These are phyloP conservation scores for Drosophila meridiana DNA, from an alignment of 2,888 invertebrate species.

Conservation along the genomic window DNA sequence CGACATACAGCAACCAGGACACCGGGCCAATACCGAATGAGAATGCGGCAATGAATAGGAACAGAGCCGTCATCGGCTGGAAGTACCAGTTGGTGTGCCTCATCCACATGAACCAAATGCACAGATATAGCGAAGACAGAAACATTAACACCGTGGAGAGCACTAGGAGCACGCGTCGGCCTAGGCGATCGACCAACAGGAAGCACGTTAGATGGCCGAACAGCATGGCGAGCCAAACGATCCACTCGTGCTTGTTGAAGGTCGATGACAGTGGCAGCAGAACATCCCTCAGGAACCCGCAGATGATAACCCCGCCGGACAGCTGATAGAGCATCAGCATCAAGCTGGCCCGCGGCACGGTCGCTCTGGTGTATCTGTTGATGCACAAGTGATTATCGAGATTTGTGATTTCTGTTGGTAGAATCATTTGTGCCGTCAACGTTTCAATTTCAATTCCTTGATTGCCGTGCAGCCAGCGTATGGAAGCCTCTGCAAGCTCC, in stretches of 20 bases:
- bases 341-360: not conserved
- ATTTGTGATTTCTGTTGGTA: too few relatives aligned
- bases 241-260: accelerated
- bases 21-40: constrained; percentile 30
- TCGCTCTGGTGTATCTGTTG: not conserved
- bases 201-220: constrained; percentile 28
- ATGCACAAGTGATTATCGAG: too few relatives aligned
- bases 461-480: constrained; percentile 28
- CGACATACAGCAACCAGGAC: constrained; percentile 40
- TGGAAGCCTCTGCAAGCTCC: not conserved
- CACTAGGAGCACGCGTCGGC: constrained; percentile 34
- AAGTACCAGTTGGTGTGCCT: not conserved
- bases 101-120: constrained; percentile 10
- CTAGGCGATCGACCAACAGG: constrained; percentile 28
- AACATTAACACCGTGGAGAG: not conserved
- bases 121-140: not conserved
- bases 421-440: not conserved
- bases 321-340: constrained; percentile 13
- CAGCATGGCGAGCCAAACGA: not conserved
- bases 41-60: not conserved
- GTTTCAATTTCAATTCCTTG: constrained; percentile 2
- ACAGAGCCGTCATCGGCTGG: not conserved
- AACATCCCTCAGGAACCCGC: not conserved
- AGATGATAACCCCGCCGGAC: constrained; percentile 9
- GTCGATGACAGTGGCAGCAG: not conserved